phyloP scores from a whole-genome alignment of 2,113 vertebrate species.

The Sardina pilchardus region DNA sequence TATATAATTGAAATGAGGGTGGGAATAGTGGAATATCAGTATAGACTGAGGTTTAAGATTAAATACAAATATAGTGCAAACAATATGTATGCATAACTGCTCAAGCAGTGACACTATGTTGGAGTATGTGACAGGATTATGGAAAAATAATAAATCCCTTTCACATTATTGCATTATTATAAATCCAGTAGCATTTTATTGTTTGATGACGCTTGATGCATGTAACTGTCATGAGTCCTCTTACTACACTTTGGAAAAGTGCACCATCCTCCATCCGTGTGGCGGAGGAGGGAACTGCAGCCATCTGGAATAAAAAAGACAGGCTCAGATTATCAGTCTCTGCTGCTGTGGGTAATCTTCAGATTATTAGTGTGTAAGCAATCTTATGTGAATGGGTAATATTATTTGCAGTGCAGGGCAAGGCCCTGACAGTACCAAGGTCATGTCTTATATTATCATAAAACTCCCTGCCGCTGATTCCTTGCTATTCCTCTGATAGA shows the following conservation, averaged over 20 bases:
- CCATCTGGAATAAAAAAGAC: background rate
- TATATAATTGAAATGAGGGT: no score
- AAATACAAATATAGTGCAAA: no score
- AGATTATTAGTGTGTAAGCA: background rate
- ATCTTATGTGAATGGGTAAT: background rate
- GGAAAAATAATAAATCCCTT: background rate
- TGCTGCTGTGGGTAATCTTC: background rate
- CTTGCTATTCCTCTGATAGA: no score
- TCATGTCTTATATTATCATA: background rate
- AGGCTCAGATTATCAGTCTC: background rate
- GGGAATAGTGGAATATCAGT: no score
- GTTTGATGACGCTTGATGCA: no score
- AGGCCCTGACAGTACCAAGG: background rate
- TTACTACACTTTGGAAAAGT: background rate
- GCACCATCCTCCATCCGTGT: slow-evolving; percentile 37
- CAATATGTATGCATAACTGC: no score
- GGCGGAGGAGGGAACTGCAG: slow-evolving; percentile 38
- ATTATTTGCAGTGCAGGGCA: background rate
- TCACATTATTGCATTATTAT: background rate
- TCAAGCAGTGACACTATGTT: background rate
- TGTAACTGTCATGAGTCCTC: background rate
- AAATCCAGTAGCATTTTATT: background rate
- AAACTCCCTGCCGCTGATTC: background rate
- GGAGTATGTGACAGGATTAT: background rate
- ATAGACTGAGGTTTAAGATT: no score